These are phyloP conservation scores for Merodon equestris DNA, from an alignment of 2,888 invertebrate species.

Conservation along the genomic window DNA sequence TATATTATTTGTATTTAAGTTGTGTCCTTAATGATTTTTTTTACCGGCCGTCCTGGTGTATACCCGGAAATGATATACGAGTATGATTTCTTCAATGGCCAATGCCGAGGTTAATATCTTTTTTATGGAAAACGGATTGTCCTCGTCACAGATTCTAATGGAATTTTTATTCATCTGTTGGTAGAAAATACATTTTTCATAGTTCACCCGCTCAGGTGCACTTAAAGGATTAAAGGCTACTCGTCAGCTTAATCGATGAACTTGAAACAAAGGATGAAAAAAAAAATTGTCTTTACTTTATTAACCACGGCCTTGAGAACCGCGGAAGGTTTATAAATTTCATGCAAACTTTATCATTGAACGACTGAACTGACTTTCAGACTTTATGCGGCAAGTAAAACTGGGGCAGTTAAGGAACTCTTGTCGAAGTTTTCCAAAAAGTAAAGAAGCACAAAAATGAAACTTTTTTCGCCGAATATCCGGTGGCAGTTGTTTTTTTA, in stretches of 20 bases:
- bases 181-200: no score
- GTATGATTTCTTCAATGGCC: conserved; percentile 8
- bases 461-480: no score
- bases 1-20: conserved; percentile 49
- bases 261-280: conserved; percentile 34
- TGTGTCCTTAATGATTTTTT: no score
- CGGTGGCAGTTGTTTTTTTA: conserved; percentile 11
- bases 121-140: conserved; percentile 62
- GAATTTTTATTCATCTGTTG: conserved; percentile 62
- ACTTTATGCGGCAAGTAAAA: conserved; percentile 21
- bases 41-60: no score
- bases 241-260: conserved; percentile 63
- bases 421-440: conserved; percentile 16
- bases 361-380: conserved; percentile 36
- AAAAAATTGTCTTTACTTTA: conserved; percentile 29
- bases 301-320: conserved; percentile 48
- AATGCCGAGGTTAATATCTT: conserved; percentile 25
- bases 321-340: conserved; percentile 17
- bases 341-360: conserved; percentile 17
- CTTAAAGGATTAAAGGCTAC: conserved; percentile 28
- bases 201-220: neutral
- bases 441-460: conserved; percentile 12
- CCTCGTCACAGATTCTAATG: conserved; percentile 50
- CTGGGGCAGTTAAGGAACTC: conserved; percentile 30
- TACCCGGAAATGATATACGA: conserved; percentile 44